Evolutionary conservation across 2,888 invertebrate species (phyloP), one percentile per base, ranked within the genome.

Genomic region (Cenopis cana): DNA sequence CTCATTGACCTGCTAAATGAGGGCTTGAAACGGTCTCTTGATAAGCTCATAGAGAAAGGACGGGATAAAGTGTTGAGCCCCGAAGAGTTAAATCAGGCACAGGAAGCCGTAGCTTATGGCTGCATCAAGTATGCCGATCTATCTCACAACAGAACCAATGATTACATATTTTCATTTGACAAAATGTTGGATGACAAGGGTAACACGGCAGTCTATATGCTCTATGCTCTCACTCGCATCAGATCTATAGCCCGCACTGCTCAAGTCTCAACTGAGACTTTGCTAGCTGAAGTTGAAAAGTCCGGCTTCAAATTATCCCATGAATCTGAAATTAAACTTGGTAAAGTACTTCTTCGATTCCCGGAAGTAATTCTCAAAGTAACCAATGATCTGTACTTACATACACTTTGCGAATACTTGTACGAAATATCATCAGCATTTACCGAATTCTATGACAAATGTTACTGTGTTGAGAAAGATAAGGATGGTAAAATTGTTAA

Each of bases 131-230:
- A 99, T 88, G 97, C 99, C 5, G 99, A 99, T 94, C 94, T 99
- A 60, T 97, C 97, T 14, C 98, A 99, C 82, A 98, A 98, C 86
- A 95, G 99, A 74, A 95, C 95, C 69, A 97, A 97, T 85, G 99
- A 99, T 84, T 99, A 99, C 85, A 95, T 99, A 1, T 99, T 99
- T 91, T 99, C 99, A 0, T 99, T 99, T 89, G 99, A 99, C 84
- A 98, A 98, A 94, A 99, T 99, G 99, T 94, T 99, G 75, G 99
- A 99, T 83, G 99, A 99, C 86, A 97, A 97, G 85, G 99, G 99
- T 11, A 99, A 99, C 86, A 99, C 99, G 0, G 99, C 99, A 0
- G 99, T 99, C 0, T 99, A 99, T 85, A 93, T 99, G 65, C 90
- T 99, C 9, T 99, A 99, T 88, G 98, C 98, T 0, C 95, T 97